phyloP scores from a whole-genome alignment of 2,113 vertebrate species.

The Antidorcas marsupialis region DNA sequence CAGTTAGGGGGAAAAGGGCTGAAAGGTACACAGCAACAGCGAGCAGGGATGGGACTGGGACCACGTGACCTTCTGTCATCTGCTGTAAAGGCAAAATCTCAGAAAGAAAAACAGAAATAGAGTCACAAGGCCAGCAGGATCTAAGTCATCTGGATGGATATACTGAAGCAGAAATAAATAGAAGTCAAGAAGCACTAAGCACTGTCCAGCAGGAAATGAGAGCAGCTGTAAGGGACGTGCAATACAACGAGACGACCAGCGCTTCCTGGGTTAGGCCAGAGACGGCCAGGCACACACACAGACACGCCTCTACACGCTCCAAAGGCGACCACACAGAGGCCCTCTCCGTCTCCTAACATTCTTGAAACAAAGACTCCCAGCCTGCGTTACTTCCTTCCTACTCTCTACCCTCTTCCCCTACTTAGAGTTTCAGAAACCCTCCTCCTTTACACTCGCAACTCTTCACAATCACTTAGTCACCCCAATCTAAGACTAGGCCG shows the following conservation, averaged over 20 bases:
- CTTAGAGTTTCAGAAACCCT: neutral
- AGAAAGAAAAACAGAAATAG: neutral
- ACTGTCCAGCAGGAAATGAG: neutral
- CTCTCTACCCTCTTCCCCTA: neutral
- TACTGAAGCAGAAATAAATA: neutral
- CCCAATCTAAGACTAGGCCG: neutral
- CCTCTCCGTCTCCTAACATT: neutral
- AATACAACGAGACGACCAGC: neutral
- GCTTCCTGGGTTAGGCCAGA: neutral
- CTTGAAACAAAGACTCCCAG: neutral
- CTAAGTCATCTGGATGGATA: neutral
- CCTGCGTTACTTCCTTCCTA: neutral
- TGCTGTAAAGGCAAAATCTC: neutral
- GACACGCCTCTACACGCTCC: neutral
- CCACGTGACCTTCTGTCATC: neutral
- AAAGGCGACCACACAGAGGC: neutral
- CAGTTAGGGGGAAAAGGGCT: neutral
- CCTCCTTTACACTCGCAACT: neutral
- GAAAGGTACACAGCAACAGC: neutral
- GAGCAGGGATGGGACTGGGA: neutral
- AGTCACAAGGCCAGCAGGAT: neutral
- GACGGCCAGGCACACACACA: neutral
- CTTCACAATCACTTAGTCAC: neutral
- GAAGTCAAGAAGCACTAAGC: neutral
- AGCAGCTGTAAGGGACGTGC: neutral